phyloP scores from a whole-genome alignment of 2,888 invertebrate species.

The Sphaeridia pumilis region DNA sequence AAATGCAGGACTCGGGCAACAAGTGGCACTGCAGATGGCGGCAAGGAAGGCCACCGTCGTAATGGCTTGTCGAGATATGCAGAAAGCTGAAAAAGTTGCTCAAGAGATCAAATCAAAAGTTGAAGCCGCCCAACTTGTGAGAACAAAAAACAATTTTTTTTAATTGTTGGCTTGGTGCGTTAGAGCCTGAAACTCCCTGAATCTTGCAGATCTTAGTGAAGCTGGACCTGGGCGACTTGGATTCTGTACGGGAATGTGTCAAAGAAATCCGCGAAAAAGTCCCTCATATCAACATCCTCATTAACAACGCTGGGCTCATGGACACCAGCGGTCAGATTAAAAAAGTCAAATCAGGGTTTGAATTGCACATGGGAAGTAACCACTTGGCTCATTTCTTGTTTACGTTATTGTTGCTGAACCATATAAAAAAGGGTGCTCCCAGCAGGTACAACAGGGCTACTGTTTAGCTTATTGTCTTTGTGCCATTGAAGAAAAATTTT shows the following conservation, averaged over 20 bases:
- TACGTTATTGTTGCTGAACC: slow-evolving; percentile 61
- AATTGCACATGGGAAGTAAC: slow-evolving; percentile 70
- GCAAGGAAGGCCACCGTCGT: slow-evolving; percentile 54
- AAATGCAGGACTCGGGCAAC: slow-evolving; percentile 15
- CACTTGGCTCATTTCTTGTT: slow-evolving; percentile 75
- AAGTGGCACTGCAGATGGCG: slow-evolving; percentile 9
- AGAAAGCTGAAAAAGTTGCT: slow-evolving; percentile 55
- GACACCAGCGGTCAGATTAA: slow-evolving; percentile 34
- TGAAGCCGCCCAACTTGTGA: slow-evolving; percentile 10
- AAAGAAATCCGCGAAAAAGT: slow-evolving; percentile 53
- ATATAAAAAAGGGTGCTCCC: slow-evolving; percentile 52
- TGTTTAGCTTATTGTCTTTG: too few species aligned
- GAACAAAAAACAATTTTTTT: background rate
- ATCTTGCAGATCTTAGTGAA: slow-evolving; percentile 55
- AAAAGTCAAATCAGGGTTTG: slow-evolving; percentile 60
- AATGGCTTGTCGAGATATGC: slow-evolving; percentile 72
- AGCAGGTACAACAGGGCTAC: slow-evolving; percentile 50
- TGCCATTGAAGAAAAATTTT: too few species aligned
- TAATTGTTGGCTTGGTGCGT: background rate
- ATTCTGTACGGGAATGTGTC: slow-evolving; percentile 61
- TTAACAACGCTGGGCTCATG: slow-evolving; percentile 72
- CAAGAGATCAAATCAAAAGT: slow-evolving; percentile 8
- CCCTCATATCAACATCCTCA: slow-evolving; percentile 57
- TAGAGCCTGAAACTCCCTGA: too few species aligned
- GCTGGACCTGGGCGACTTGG: slow-evolving; percentile 59